Conservation (phyloP, 1,140 invertebrate genomes). For the Ceratosolen fusciceps region DNA sequence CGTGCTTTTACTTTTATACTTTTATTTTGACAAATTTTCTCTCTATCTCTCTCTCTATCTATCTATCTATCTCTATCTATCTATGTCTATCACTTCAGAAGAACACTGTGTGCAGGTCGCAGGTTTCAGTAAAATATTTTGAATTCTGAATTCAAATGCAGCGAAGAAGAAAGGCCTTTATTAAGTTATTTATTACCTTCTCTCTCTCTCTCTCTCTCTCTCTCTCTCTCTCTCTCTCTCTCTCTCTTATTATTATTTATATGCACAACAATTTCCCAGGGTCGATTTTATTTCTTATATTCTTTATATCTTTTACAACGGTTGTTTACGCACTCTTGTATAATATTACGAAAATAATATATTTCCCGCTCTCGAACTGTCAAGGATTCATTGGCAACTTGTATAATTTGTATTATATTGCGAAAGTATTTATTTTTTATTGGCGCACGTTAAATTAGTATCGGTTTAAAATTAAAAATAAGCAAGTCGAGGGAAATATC, state of each 20-base stretch:
- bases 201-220: too few relatives aligned
- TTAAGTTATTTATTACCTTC: too few relatives aligned
- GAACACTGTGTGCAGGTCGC: constrained; percentile 21
- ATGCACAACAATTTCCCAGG: not conserved
- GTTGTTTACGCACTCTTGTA: not conserved
- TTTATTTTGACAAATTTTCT: not conserved
- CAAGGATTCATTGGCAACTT: not conserved
- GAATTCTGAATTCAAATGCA: not conserved
- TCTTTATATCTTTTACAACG: constrained; percentile 28
- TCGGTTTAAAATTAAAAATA: not conserved
- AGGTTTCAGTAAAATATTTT: constrained; percentile 41
- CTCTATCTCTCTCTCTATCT: constrained; percentile 8
- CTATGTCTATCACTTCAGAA: too few relatives aligned
- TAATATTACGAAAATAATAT: not conserved
- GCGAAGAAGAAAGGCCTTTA: too few relatives aligned
- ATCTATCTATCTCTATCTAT: constrained; percentile 34
- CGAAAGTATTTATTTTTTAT: too few relatives aligned
- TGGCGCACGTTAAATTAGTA: too few relatives aligned
- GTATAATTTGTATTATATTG: too few relatives aligned
- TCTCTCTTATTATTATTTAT: too few relatives aligned
- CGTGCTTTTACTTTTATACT: constrained; percentile 26
- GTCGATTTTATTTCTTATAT: too few relatives aligned
- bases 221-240: too few relatives aligned
- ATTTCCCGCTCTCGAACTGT: not conserved
- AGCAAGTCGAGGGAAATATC: not conserved